phyloP scores from a whole-genome alignment of 1,140 invertebrate species.

The Drosophila grimshawi region DNA sequence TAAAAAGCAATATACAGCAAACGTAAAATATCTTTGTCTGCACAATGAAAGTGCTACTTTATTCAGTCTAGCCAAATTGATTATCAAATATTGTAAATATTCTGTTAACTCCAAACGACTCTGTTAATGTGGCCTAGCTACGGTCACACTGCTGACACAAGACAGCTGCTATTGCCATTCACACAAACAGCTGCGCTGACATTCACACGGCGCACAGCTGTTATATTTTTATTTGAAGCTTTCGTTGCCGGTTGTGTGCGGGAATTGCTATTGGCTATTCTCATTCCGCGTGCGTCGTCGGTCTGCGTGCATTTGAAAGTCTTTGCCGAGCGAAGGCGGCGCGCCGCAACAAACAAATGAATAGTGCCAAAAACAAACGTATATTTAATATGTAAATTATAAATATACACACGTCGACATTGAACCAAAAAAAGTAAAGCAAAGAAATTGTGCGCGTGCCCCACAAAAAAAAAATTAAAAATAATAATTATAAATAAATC shows the following conservation, averaged over 20 bases:
- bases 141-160: conserved; percentile 19
- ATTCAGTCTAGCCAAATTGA: background rate
- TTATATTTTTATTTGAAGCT: conserved; percentile 21
- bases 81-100: background rate
- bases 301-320: conserved; percentile 38
- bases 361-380: conserved; percentile 43
- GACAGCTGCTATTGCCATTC: conserved; percentile 21
- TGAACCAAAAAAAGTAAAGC: conserved; percentile 28
- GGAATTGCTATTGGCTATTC: conserved; percentile 19
- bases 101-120: background rate
- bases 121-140: background rate
- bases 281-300: conserved; percentile 51
- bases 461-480: conserved; percentile 22
- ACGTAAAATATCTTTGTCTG: background rate
- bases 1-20: background rate
- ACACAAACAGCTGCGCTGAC: background rate
- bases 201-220: conserved; percentile 32
- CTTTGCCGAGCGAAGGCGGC: conserved; percentile 28
- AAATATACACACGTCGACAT: conserved; percentile 45
- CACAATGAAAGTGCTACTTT: too few relatives aligned
- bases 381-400: conserved; percentile 38
- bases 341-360: conserved; percentile 24
- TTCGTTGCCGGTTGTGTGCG: conserved; percentile 12
- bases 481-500: conserved; percentile 28
- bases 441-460: conserved; percentile 35